Evolutionary conservation across 2,888 invertebrate genomes (phyloP).

Genomic region (Troglohyphantes excavatus): DNA sequence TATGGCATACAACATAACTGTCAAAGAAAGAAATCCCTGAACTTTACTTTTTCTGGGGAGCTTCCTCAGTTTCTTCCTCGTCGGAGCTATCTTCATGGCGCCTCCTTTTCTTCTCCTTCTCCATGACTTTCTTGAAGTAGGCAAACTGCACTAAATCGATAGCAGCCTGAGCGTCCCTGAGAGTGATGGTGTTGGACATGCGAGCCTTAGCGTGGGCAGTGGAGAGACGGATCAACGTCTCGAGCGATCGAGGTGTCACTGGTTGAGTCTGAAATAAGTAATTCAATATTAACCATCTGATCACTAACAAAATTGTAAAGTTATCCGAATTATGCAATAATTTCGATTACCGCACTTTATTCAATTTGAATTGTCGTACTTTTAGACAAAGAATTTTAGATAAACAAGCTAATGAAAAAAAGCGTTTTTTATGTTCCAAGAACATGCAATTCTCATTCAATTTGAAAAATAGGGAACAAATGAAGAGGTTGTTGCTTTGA

Average conservation of each 20-base stretch:
- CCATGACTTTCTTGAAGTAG: conserved; percentile 96
- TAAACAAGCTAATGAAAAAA: no score
- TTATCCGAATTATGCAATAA: no score
- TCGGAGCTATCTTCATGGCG: conserved; percentile 84
- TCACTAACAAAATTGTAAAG: no score
- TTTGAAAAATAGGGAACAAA: no score
- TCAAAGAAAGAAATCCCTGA: no score
- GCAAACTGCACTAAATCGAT: conserved; percentile 97
- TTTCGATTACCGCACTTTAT: no score
- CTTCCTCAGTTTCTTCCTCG: conserved; percentile 84
- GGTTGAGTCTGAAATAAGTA: conserved; percentile 91
- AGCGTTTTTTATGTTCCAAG: no score
- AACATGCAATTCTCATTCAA: no score
- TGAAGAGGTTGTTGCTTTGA: no score
- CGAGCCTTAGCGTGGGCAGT: conserved; percentile 98
- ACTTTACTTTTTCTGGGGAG: conserved; percentile 80
- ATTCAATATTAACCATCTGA: neutral
- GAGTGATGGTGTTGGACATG: conserved; percentile 91
- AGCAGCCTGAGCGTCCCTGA: conserved; percentile 93
- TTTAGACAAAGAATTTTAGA: no score
- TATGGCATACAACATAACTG: no score
- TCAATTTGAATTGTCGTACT: no score
- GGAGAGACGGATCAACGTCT: conserved; percentile 97
- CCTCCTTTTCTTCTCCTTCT: conserved; percentile 88
- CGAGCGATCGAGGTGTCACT: conserved; percentile 96